phyloP scores from a whole-genome alignment of 2,888 invertebrate species.

The Rhimphoctona megacephalus region DNA sequence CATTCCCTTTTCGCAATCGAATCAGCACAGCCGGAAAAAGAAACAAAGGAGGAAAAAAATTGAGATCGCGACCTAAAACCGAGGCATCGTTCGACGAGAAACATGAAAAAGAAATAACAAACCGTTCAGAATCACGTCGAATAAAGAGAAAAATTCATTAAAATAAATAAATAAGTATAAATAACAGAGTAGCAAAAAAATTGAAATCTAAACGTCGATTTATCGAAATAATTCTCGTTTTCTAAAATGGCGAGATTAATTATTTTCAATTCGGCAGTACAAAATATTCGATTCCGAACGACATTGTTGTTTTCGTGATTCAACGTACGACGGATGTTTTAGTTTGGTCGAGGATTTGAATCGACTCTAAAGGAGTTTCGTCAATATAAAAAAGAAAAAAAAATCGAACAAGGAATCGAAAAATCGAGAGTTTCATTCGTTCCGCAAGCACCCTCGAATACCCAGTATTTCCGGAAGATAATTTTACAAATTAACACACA shows the following conservation, averaged over 20 bases:
- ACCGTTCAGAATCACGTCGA: background rate
- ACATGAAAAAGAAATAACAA: background rate
- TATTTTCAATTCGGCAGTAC: background rate
- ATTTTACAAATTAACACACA: conserved; percentile 24
- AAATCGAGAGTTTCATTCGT: conserved; percentile 20
- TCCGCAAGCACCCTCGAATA: conserved; percentile 22
- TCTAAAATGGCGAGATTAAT: background rate
- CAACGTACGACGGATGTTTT: background rate
- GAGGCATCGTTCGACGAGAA: conserved; percentile 24
- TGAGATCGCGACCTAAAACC: background rate
- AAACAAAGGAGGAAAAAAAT: conserved; percentile 15
- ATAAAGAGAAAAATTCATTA: conserved; percentile 1
- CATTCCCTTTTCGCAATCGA: conserved; percentile 35
- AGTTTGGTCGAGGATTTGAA: background rate
- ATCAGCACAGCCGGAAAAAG: conserved; percentile 49
- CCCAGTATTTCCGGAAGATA: conserved; percentile 29
- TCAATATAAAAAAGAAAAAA: background rate
- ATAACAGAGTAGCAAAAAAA: conserved; percentile 11
- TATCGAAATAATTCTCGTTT: background rate
- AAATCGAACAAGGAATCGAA: conserved; percentile 11
- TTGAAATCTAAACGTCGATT: background rate
- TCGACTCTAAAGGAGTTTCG: conserved; percentile 25
- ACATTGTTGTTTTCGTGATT: background rate
- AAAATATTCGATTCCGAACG: background rate
- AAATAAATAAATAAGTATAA: conserved; percentile 38